phyloP scores from a whole-genome alignment of 2,113 vertebrate genomes.

The Stomatorhinus ivindoensis region DNA sequence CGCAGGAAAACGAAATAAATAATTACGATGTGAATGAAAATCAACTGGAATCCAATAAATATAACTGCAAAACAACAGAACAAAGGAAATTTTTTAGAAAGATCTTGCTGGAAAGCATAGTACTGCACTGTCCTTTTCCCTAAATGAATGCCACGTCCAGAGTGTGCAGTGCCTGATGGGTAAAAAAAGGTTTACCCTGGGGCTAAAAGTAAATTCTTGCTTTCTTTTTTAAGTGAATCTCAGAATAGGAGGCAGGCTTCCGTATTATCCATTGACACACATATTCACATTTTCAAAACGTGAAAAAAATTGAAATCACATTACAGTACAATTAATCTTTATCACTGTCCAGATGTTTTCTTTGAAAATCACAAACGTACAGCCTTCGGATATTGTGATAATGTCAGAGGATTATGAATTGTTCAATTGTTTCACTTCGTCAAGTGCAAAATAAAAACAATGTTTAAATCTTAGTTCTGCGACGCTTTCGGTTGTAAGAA shows the following conservation, averaged over 20 bases:
- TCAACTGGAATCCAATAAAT: not conserved
- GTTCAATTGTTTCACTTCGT: not conserved
- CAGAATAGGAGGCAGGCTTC: not conserved
- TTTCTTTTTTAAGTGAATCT: not conserved
- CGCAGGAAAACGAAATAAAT: not conserved
- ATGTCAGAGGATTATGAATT: not conserved
- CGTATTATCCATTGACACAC: not conserved
- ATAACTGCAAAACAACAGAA: not conserved
- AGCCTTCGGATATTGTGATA: not conserved
- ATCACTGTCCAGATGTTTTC: not conserved
- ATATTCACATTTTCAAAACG: not conserved
- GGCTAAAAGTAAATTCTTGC: not conserved
- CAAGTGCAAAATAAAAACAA: not conserved
- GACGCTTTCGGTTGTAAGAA: not conserved
- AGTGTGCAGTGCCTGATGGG: slow-evolving; percentile 2
- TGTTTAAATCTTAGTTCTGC: not conserved
- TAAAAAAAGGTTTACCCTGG: not conserved
- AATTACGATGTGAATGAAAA: not conserved
- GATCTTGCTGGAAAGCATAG: not conserved
- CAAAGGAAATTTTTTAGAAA: not conserved
- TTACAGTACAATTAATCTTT: not conserved
- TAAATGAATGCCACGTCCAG: not conserved
- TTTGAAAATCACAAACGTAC: not conserved
- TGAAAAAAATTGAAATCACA: not conserved
- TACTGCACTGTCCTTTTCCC: not conserved